Evolutionary conservation across 2,797 vertebrate species (phyloP).

Genomic region (Phoebastria nigripes): DNA sequence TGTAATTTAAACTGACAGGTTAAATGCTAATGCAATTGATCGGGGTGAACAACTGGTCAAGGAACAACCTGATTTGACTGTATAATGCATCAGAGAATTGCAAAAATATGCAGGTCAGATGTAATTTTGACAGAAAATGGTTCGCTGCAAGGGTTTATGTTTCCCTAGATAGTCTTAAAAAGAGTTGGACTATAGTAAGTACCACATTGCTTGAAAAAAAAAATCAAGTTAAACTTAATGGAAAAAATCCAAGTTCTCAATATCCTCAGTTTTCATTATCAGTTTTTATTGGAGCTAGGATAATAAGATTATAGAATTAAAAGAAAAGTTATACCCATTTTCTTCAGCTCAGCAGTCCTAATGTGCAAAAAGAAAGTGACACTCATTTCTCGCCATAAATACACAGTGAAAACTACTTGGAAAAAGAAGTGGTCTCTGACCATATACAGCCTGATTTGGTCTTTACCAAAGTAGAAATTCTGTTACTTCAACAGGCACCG

Average conservation of each 20-base stretch:
- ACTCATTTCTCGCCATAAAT: conserved; percentile 35
- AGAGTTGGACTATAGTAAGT: conserved; percentile 58
- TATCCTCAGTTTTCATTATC: conserved; percentile 53
- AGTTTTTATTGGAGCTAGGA: conserved; percentile 42
- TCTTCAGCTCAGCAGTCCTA: conserved; percentile 32
- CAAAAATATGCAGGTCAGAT: conserved; percentile 71
- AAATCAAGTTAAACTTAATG: conserved; percentile 46
- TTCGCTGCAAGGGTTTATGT: conserved; percentile 67
- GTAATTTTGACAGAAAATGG: conserved; percentile 73
- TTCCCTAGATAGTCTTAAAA: conserved; percentile 69
- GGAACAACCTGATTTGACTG: conserved; percentile 70
- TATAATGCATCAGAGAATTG: conserved; percentile 66
- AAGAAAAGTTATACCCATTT: conserved; percentile 48
- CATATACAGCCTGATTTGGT: not conserved
- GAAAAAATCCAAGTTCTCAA: conserved; percentile 43
- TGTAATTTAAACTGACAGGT: conserved; percentile 71
- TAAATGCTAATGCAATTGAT: conserved; percentile 77
- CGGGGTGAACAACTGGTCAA: conserved; percentile 76
- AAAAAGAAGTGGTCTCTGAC: not conserved
- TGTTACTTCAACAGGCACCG: not conserved
- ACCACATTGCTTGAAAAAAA: conserved; percentile 57
- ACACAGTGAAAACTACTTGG: not conserved
- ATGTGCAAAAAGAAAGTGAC: not conserved
- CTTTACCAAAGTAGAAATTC: not conserved
- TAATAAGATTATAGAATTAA: conserved; percentile 65